Evolutionary conservation across 2,113 vertebrate genomes (phyloP), one percentile per base, ranked within the genome.

Genomic region (Telmatochromis bifrenatus): DNA sequence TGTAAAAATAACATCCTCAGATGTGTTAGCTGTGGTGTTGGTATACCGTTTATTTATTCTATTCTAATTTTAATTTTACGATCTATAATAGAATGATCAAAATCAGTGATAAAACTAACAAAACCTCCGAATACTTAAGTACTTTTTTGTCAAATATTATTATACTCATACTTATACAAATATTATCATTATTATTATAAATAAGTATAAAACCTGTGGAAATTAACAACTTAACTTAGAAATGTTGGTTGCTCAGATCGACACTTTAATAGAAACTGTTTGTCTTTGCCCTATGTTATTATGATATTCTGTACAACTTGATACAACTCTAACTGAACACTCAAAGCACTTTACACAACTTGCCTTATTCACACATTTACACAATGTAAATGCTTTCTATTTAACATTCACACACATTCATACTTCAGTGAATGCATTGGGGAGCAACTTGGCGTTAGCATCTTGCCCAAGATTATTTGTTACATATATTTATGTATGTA

Each of bases 131-230:
- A 62, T 62, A 19, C 28, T 7, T 10, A 60, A 60, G 2, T 60
- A 33, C 2, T 33, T 60, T 33, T 60, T 3, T 10, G 58, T 60
- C 28, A 33, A 60, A 60, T 60, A 60, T 60, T 60, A 60, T 60
- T 7, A 31, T 58, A 58, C 3, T 58, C 26, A 31, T 58, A 56
- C 23, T 28, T 56, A 9, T 58, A 9, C 14, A 58, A 31, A 58
- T 58, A 0, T 58, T 0, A 31, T 58, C 2, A 58, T 2, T 9
- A 31, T 58, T 31, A 6, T 58, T 58, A 31, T 15, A 58, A 58
- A 58, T 58, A 58, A 60, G 28, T 19, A 0, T 10, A 60, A 33
- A 60, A 60, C 15, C 0, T 60, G 0, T 33, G 58, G 0, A 62
- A 62, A 19, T 33, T 3, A 19, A 19, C 28, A 62, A 62, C 15